Evolutionary conservation across 30 jellyfish, hydroid and myxozoan genomes (phyloP).

Genomic region (Sanderia malayensis): DNA sequence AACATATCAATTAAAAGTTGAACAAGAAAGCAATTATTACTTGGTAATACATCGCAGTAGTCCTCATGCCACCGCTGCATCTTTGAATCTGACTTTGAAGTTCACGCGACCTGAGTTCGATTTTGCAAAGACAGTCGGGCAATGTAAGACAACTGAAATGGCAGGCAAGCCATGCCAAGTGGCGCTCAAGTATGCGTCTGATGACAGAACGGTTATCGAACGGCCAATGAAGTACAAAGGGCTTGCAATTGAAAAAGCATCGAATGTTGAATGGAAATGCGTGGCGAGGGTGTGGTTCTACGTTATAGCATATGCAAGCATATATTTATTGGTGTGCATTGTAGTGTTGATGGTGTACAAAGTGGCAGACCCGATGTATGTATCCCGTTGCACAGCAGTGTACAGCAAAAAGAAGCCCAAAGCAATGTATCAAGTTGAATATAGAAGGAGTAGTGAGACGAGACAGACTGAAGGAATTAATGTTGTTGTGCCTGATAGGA

Average conservation of each 20-base stretch:
- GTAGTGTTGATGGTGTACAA: background rate
- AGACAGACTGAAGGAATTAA: background rate
- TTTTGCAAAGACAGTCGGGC: conserved; percentile 31
- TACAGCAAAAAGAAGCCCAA: background rate
- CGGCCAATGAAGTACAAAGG: conserved; percentile 11
- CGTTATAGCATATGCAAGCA: conserved; percentile 15
- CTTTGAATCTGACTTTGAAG: conserved; percentile 2
- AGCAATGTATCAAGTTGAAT: background rate
- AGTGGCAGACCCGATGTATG: background rate
- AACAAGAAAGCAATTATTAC: conserved; percentile 23
- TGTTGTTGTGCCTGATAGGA: background rate
- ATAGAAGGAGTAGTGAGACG: background rate
- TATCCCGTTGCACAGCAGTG: background rate
- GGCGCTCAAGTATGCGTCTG: conserved; percentile 31
- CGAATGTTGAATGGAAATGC: conserved; percentile 59
- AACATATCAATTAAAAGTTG: background rate
- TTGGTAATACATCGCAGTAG: conserved; percentile 36
- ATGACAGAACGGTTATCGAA: conserved; percentile 55
- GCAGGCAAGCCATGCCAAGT: conserved; percentile 45
- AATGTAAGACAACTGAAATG: conserved; percentile 36
- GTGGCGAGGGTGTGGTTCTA: conserved; percentile 64
- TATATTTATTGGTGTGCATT: background rate
- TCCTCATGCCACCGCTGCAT: conserved; percentile 31
- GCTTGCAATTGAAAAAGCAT: conserved; percentile 31
- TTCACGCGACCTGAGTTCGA: conserved; percentile 53